phyloP scores from a whole-genome alignment of 92 coral and sea anemone genomes.

The Meandrina meandrites region DNA sequence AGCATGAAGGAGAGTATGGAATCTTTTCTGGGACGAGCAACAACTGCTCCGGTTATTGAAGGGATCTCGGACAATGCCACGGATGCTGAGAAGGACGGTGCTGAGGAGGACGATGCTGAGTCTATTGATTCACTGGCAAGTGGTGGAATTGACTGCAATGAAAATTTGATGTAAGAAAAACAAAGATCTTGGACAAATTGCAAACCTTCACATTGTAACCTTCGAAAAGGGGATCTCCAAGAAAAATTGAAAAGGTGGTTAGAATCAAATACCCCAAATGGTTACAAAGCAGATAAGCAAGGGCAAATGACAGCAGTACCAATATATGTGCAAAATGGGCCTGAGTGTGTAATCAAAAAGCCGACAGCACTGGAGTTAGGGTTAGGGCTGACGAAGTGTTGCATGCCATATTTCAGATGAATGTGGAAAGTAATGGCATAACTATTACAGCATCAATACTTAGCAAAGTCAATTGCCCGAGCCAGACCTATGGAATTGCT shows the following conservation, averaged over 20 bases:
- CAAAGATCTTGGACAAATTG: neutral
- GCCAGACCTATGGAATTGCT: constrained; percentile 37
- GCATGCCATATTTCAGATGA: constrained; percentile 2
- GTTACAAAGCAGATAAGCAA: constrained; percentile 8
- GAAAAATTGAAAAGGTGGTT: constrained; percentile 24
- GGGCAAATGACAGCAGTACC: constrained; percentile 27
- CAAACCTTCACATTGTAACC: constrained; percentile 1
- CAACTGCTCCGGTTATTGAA: neutral
- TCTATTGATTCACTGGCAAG: constrained; percentile 11
- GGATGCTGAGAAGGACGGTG: too few species aligned
- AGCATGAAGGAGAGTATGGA: constrained; percentile 11
- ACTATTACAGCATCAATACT: constrained; percentile 18
- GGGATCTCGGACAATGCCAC: neutral
- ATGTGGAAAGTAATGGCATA: constrained; percentile 22
- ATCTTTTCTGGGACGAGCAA: neutral
- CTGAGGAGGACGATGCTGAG: neutral
- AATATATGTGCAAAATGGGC: constrained; percentile 8
- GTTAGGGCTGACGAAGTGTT: constrained; percentile 9
- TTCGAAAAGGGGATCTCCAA: too few species aligned
- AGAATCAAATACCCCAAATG: constrained; percentile 25
- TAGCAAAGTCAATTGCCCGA: constrained; percentile 31
- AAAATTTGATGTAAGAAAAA: neutral
- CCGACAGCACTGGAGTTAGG: constrained; percentile 32
- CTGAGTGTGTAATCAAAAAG: neutral
- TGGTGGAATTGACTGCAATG: constrained; percentile 19